Evolutionary conservation across 2,888 invertebrate genomes (phyloP), one percentile per base, ranked within the genome.

Genomic region (Coleophora flavipennella): DNA sequence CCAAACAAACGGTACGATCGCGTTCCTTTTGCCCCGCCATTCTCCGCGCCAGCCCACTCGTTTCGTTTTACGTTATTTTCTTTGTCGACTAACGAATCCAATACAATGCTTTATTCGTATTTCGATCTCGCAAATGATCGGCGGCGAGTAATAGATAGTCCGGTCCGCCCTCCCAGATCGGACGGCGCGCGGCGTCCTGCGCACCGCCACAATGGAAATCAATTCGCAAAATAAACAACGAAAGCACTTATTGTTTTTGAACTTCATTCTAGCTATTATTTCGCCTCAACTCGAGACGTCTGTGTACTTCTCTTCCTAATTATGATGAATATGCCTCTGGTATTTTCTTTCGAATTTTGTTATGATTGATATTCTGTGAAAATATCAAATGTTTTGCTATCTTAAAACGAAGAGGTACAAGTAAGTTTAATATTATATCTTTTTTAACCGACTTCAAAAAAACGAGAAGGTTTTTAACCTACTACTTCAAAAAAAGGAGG

Each of bases 81-180:
- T 70, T 80, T 73, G 73, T 63, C 57, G 59, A 63, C 76, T 76
- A 78, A 76, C 78, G 77, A 80, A 83, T 79, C 65, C 72, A 71
- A 74, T 67, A 70, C 72, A 71, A 74, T 67, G 71, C 72, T 76
- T 58, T 67, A 62, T 67, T 67, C 63, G 62, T 64, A 62, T 70
- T 70, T 59, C 66, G 62, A 64, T 62, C 62, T 60, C 59, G 66
- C 63, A 63, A 59, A 59, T 57, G 59, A 59, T 54, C 55, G 43
- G 20, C 20, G 20, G 20, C 20, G 20, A 20, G 20, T 20, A 20
- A 20, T 20, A 20, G 20, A 20, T 20, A 20, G 20, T 4, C 20
- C 20, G 20, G 6, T 6, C 3, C 3, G 6, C 20, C 20, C 20
- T 6, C 3, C n/a, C n/a, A n/a, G n/a, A n/a, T n/a, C 20, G 43